Evolutionary conservation across 2,888 invertebrate species (phyloP), one percentile per base, ranked within the genome.

Genomic region (Agrochola lychnidis): DNA sequence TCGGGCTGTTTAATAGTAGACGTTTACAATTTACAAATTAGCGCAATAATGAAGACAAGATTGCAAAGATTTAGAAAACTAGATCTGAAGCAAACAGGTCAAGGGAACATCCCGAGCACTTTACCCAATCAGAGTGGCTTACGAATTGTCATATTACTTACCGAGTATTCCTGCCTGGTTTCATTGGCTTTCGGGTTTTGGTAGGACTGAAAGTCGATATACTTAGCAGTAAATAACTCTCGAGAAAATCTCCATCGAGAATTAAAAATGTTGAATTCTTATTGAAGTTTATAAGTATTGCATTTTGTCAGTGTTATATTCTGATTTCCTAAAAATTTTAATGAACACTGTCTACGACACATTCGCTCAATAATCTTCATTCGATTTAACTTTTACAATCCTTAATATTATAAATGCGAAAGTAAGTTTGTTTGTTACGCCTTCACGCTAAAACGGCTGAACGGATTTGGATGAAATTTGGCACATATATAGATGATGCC

Each of bases 71-170:
- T 3, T 67, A 36, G 9, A 67, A 51, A 51, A 30, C 3, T 67
- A 51, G 36, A n/a, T 67, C 14, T 67, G 51, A 36, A 16, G 5
- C 22, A 51, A 48, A 67, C 9, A 22, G 30, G 48, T 30, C 22
- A 67, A 30, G 19, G 45, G 19, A 64, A 25, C 0, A 48, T 66
- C 22, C 30, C 9, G 22, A 53, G 51, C 51, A 10, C n/a, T 68
- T 68, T 36, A 67, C 36, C 36, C 56, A 59, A 69, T 69, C 40
- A 69, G 40, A 40, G 40, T 69, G 69, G 59, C 40, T 59, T 69
- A 59, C 69, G 12, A 69, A 69, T 59, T 59, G 40, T 69, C 25
- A 12, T 25, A 59, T 69, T 59, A 69, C 12, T 56, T 10, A n/a
- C n/a, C 1, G 36, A 68, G 53, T n/a, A 56, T 53, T 68, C n/a